Base-by-base conservation (phyloP, 2,888 invertebrate species). In the Eristalis tenax region DNA sequence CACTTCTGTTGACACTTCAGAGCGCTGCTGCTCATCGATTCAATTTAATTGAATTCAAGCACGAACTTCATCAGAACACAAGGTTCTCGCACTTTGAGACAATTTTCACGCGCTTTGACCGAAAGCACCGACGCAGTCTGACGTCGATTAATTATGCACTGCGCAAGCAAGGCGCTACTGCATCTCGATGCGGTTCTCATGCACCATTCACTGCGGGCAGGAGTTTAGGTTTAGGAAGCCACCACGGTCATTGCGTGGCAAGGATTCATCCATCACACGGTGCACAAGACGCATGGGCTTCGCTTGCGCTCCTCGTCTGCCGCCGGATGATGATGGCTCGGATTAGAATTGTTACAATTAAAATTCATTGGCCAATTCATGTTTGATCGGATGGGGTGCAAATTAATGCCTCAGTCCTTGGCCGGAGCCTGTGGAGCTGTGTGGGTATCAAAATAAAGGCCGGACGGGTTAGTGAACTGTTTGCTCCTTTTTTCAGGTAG, bases 271-370 rank as follows among this genome's bases (percentile, higher is more conserved):
- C 87, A 87, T 87, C 87, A 87, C 79, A 15, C 28, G 43, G n/a
- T 43, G n/a, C 65, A 78, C 32, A 32, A 32, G 78, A 83, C 75
- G 75, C 68, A 56, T 15, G 74, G 50, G 66, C 66, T 40, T 23
- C 61, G 40, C 64, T 35, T 63, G 77, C 11, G 11, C 23, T 23
- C 38, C 23, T 38, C 22, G 68, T 35, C 66, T 71, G 71, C 78
- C 79, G 83, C 78, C 73, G 38, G 57, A 83, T 83, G 80, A 87
- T 76, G 83, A 87, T 79, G 57, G 79, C 64, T 57, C 76, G 76
- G 73, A 83, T 86, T 87, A 87, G 87, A 87, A 87, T 83, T 87
- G 87, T 83, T 87, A 87, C 87, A 87, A 87, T 87, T 87, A 87
- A 87, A 87, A 87, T 87, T 87, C 87, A 87, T 75, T 87, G 87